Conservation (phyloP, 1,140 invertebrate genomes). For the Dinothrombium tinctorium region DNA sequence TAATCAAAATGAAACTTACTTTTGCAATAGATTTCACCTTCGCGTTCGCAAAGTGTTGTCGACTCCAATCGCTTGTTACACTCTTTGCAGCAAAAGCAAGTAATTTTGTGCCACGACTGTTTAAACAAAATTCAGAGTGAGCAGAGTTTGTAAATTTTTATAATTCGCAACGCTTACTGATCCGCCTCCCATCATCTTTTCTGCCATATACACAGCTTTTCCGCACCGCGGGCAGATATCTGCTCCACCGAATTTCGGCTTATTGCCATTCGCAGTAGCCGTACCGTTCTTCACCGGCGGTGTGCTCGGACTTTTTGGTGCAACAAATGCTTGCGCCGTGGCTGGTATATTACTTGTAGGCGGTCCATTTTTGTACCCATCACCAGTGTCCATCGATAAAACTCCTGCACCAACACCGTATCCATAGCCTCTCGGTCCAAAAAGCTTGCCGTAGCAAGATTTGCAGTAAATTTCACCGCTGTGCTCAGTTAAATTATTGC, state of each 20-base stretch:
- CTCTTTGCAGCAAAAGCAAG: slow-evolving; percentile 81
- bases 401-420: slow-evolving; percentile 93
- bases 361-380: slow-evolving; percentile 20
- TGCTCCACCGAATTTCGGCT: slow-evolving; percentile 53
- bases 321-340: slow-evolving; percentile 20
- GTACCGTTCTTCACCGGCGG: slow-evolving; percentile 26
- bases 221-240: slow-evolving; percentile 72
- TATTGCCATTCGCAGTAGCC: slow-evolving; percentile 19
- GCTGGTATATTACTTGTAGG: slow-evolving; percentile 3
- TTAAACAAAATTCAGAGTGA: slow-evolving; percentile 1
- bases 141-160: not conserved
- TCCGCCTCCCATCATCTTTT: slow-evolving; percentile 75
- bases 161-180: slow-evolving; percentile 24
- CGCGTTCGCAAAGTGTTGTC: slow-evolving; percentile 87
- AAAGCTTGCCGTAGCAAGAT: slow-evolving; percentile 87
- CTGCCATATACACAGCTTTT: slow-evolving; percentile 72
- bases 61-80: slow-evolving; percentile 94
- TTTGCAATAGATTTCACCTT: slow-evolving; percentile 87
- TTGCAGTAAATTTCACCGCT: slow-evolving; percentile 90
- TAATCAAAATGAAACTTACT: slow-evolving; percentile 31
- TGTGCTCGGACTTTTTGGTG: slow-evolving; percentile 24
- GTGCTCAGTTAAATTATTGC: slow-evolving; percentile 88
- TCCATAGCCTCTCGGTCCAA: slow-evolving; percentile 93
- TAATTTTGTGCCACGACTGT: slow-evolving; percentile 58
- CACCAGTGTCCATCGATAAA: slow-evolving; percentile 32